phyloP scores from a whole-genome alignment of 1,140 invertebrate genomes.

The Chironomus tepperi region DNA sequence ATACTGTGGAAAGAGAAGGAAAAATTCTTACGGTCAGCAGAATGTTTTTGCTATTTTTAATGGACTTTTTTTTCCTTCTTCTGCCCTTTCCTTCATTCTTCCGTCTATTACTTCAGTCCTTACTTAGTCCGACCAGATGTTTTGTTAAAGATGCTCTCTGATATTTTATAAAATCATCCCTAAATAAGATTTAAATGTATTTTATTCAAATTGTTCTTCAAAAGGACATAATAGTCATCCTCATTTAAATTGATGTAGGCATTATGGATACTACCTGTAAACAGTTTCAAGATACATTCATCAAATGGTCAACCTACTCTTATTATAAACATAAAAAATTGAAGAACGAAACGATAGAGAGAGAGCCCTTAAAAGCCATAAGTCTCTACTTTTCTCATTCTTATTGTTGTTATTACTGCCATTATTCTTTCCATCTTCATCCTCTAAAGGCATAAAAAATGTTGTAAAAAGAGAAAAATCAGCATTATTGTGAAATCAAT shows the following conservation, averaged over 20 bases:
- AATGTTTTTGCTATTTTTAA: slow-evolving; percentile 5
- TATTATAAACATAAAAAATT: background rate
- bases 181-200: no score
- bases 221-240: no score
- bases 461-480: background rate
- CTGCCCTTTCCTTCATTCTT: background rate
- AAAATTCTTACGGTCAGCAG: background rate
- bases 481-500: slow-evolving; percentile 17
- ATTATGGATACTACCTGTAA: no score
- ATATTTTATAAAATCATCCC: no score
- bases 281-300: no score
- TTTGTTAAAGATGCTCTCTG: no score
- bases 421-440: background rate
- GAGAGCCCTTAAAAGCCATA: background rate
- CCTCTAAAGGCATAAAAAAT: background rate
- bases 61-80: slow-evolving; percentile 6
- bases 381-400: background rate
- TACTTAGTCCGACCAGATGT: no score
- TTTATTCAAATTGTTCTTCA: no score
- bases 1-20: background rate
- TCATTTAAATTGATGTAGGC: no score
- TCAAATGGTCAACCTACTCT: background rate
- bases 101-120: background rate
- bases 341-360: background rate
- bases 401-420: background rate